Evolutionary conservation across 1,140 invertebrate species (phyloP), one percentile per base, ranked within the genome.

Genomic region (Euschistus heros): DNA sequence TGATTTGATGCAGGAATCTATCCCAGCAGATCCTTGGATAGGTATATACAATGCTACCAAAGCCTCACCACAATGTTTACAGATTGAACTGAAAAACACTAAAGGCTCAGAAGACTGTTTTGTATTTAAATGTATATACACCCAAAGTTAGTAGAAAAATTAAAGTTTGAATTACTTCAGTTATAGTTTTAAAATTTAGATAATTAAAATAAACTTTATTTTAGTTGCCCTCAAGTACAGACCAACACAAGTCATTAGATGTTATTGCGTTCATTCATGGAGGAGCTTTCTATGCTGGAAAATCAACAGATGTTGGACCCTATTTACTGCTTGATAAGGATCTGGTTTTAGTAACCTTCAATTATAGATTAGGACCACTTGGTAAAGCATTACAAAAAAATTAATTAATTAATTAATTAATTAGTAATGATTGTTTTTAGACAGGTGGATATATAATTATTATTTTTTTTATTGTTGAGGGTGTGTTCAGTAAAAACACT

Each of bases 321-420:
- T 70, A 75, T 55, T 74, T 75, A 61, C 61, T 79, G 0, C 68
- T 79, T 63, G 76, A 77, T 63, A 68, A 77, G 20, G 76, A 86
- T 71, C 74, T 87, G 0, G 74, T 89, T 14, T 64, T 88, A 0
- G 83, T 89, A 0, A 82, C 82, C 1, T 74, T 88, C 1, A 87
- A 87, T 72, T 90, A 89, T 74, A 79, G 87, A 63, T 72, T 87
- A 1, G 72, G 72, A 72, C 72, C 63, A 27, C 59, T 74, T 14
- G 72, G 73, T 70, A 50, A 61, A 47, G 8, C 47, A 10, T 6
- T 10, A 37, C 13, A 10, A 37, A 37, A 37, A 10, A 37, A 10
- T 37, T 37, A 37, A 37, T n/a, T n/a, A n/a, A n/a, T n/a, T n/a
- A 37, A 10, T n/a, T n/a, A n/a, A n/a, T n/a, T n/a, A n/a, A n/a